Evolutionary conservation across 35 echinoderm and acorn worm genomes (phyloP).

Genomic region (Heliocidaris tuberculata): DNA sequence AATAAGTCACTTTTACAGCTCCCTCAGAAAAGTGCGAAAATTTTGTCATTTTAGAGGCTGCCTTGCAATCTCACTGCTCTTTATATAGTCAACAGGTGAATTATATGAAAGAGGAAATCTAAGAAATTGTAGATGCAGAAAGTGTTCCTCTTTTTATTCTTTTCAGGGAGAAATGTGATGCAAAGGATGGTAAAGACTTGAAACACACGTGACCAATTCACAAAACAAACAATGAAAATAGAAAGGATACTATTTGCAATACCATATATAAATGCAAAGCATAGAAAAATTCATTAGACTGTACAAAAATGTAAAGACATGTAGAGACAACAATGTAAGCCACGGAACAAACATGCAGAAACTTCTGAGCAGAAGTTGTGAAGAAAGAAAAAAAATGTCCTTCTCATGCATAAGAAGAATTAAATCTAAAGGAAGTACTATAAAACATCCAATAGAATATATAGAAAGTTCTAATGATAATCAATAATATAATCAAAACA

Average conservation of each 20-base stretch:
- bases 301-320: neutral
- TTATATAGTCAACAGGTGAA: no score
- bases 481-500: neutral
- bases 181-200: neutral
- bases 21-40: no score
- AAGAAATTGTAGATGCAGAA: neutral
- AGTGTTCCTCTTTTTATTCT: neutral
- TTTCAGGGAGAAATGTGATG: neutral
- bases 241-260: no score
- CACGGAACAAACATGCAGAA: neutral
- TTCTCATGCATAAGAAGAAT: neutral
- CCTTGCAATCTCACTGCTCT: no score
- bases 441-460: neutral
- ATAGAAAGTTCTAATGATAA: neutral
- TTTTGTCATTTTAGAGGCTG: no score
- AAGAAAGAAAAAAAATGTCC: neutral
- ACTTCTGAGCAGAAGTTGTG: neutral
- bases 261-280: neutral
- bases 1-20: no score
- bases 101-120: neutral
- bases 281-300: neutral
- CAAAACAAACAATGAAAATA: neutral
- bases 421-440: neutral
- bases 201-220: neutral
- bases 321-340: neutral